Evolutionary conservation across 2,888 invertebrate genomes (phyloP).

Genomic region (Noctua janthina): DNA sequence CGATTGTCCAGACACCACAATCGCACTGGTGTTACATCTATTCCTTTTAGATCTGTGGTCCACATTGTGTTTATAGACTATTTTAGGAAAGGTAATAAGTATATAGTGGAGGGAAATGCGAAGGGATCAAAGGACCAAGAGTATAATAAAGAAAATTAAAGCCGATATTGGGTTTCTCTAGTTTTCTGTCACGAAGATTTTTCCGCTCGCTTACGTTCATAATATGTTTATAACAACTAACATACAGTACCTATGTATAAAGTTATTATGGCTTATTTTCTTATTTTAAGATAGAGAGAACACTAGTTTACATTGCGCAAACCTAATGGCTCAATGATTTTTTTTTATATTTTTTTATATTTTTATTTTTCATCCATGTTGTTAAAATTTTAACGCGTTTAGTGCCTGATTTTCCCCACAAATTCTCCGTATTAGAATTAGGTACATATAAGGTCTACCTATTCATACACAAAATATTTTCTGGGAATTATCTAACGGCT

Average conservation of each 20-base stretch:
- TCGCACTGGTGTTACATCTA: background rate
- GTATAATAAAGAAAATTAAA: conserved; percentile 41
- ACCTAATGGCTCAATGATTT: too few relatives aligned
- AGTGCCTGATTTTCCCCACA: too few relatives aligned
- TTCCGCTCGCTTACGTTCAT: background rate
- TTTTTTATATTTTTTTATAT: too few relatives aligned
- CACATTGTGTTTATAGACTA: conserved; percentile 1
- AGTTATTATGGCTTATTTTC: background rate
- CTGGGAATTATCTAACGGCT: too few relatives aligned
- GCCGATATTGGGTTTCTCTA: conserved; percentile 7
- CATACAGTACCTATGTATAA: background rate
- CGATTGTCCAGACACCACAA: too few relatives aligned
- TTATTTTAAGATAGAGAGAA: too few relatives aligned
- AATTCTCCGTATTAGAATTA: too few relatives aligned
- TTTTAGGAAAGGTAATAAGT: conserved; percentile 23
- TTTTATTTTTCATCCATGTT: too few relatives aligned
- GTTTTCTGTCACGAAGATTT: conserved; percentile 21
- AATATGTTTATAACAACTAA: background rate
- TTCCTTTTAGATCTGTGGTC: background rate
- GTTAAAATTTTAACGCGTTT: too few relatives aligned
- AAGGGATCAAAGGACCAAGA: conserved; percentile 45
- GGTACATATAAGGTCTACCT: too few relatives aligned
- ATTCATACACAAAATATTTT: too few relatives aligned
- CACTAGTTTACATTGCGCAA: too few relatives aligned
- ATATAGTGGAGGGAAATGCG: conserved; percentile 19